These are phyloP conservation scores for Drosophila rhopaloa DNA, from an alignment of 1,140 invertebrate genomes.

Conservation along the genomic window DNA sequence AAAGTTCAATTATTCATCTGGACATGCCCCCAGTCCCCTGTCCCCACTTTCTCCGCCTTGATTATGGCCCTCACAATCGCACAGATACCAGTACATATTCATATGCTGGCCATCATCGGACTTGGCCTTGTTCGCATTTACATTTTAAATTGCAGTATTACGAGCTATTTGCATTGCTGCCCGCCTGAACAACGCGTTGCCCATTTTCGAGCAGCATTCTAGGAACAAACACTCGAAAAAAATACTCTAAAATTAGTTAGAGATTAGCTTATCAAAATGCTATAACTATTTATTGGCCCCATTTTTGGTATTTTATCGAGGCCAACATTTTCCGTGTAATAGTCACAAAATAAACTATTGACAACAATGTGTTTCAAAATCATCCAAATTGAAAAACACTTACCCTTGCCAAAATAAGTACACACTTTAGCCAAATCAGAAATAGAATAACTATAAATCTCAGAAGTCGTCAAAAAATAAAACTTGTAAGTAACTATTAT, in stretches of 20 bases:
- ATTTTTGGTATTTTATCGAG: too few species aligned
- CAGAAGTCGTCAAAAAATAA: too few species aligned
- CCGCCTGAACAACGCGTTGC: conserved; percentile 52
- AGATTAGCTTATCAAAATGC: not conserved
- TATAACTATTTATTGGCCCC: not conserved
- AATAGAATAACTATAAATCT: too few species aligned
- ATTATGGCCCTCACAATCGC: conserved; percentile 43
- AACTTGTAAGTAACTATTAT: too few species aligned
- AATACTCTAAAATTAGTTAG: not conserved
- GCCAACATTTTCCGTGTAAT: too few species aligned
- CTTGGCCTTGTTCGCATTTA: conserved; percentile 75
- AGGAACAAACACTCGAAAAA: not conserved
- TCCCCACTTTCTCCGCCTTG: conserved; percentile 9
- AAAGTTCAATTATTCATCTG: conserved; percentile 78
- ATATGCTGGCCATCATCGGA: conserved; percentile 45
- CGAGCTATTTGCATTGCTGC: conserved; percentile 71
- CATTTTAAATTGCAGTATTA: conserved; percentile 78
- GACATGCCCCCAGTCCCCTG: conserved; percentile 9
- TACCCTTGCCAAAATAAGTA: too few species aligned
- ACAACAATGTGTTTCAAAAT: too few species aligned
- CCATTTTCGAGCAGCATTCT: conserved; percentile 58
- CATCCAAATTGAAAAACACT: too few species aligned
- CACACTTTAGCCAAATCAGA: too few species aligned
- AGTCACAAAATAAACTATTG: too few species aligned
- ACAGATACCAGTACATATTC: conserved; percentile 30